Percentiles rank a stretch among this genome's conserved stretches.
Evolutionary conservation across 2,113 vertebrate genomes (phyloP).

Genomic region (Meleagris gallopavo): DNA sequence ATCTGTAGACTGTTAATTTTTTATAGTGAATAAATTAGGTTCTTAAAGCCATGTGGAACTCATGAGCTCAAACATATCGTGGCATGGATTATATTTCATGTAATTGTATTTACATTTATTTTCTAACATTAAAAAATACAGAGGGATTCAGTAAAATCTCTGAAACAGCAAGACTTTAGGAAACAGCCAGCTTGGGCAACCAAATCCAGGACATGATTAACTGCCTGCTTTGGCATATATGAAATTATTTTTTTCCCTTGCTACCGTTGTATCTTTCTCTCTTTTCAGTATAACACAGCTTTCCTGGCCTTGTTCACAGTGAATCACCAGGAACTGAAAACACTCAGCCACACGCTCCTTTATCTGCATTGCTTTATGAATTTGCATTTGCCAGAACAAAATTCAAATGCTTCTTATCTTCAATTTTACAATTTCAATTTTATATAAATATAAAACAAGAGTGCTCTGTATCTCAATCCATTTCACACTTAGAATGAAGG

Average conservation of each 20-base stretch:
- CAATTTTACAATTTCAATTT: neutral
- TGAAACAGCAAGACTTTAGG: neutral
- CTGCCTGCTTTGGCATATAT: neutral
- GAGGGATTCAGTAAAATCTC: neutral
- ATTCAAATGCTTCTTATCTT: constrained; percentile 23
- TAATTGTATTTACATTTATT: neutral
- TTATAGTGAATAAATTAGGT: neutral
- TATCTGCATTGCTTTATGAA: neutral
- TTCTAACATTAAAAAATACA: neutral
- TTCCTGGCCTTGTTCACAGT: neutral
- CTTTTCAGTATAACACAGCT: neutral
- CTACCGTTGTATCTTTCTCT: neutral
- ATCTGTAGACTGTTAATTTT: neutral
- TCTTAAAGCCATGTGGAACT: neutral
- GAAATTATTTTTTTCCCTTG: neutral
- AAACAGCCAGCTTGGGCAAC: neutral
- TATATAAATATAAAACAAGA: neutral
- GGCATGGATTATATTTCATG: neutral
- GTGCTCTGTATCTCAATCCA: neutral
- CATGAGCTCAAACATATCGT: neutral
- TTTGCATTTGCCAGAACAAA: neutral
- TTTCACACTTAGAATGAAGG: neutral
- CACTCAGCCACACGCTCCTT: neutral
- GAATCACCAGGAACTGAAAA: neutral
- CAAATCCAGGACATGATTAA: neutral